phyloP scores from a whole-genome alignment of 2,888 invertebrate species.

The Epinotia nisella region DNA sequence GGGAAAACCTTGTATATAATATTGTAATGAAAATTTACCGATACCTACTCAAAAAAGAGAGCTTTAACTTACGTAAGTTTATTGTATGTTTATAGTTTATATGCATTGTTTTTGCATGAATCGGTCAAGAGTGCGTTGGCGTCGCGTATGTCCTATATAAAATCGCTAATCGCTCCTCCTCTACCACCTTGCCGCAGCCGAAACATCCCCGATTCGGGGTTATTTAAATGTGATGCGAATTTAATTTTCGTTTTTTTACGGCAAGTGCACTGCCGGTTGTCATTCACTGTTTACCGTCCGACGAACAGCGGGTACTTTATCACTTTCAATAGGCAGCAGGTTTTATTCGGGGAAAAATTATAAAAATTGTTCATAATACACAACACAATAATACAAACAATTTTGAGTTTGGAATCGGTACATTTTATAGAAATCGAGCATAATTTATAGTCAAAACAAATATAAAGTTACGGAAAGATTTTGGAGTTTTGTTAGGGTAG shows the following conservation, averaged over 20 bases:
- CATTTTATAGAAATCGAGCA: not conserved
- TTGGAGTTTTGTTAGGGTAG: too few relatives aligned
- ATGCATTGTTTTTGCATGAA: not conserved
- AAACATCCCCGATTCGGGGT: constrained; percentile 34
- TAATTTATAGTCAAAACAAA: too few relatives aligned
- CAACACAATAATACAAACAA: not conserved
- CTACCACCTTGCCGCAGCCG: constrained; percentile 1
- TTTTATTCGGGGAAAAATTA: not conserved
- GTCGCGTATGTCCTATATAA: not conserved
- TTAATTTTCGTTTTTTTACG: constrained; percentile 43
- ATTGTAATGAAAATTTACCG: too few relatives aligned
- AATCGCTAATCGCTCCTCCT: constrained; percentile 36
- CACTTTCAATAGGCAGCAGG: constrained; percentile 10
- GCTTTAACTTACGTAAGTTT: too few relatives aligned
- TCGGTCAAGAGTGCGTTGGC: not conserved
- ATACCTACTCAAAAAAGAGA: too few relatives aligned
- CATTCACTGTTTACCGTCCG: constrained; percentile 41
- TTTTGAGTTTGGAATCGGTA: not conserved
- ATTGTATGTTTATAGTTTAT: not conserved
- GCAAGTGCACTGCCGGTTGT: constrained; percentile 42
- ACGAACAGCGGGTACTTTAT: constrained; percentile 19
- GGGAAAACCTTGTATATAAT: too few relatives aligned
- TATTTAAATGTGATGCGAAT: constrained; percentile 44
- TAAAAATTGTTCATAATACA: not conserved
- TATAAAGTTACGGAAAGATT: too few relatives aligned